phyloP scores from a whole-genome alignment of 2,888 invertebrate genomes.

The Phymatocera aterrima region DNA sequence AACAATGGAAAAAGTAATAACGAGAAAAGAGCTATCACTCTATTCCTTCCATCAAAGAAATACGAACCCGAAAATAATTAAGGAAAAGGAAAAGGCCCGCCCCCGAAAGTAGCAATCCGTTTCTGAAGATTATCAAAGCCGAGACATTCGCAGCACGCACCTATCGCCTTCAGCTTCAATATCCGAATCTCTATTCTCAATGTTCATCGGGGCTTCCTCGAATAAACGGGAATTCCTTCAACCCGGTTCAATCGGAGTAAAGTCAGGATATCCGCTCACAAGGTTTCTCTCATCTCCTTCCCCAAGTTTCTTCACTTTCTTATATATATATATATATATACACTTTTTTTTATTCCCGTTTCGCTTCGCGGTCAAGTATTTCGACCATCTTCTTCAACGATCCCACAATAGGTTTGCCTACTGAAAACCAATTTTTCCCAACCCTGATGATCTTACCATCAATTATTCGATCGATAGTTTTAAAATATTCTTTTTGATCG shows the following conservation, averaged over 20 bases:
- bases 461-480: constrained; percentile 17
- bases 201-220: neutral
- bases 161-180: neutral
- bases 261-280: neutral
- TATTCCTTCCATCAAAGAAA: neutral
- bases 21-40: neutral
- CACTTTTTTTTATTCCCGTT: neutral
- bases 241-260: neutral
- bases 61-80: neutral
- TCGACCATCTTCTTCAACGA: neutral
- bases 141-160: constrained; percentile 17
- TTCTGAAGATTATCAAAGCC: constrained; percentile 13
- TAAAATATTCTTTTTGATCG: neutral
- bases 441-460: neutral
- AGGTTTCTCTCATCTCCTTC: neutral
- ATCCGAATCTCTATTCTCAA: neutral
- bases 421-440: neutral
- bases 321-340: too few species aligned
- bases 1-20: too few species aligned
- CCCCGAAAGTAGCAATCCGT: neutral
- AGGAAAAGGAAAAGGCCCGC: neutral
- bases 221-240: constrained; percentile 1
- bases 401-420: neutral
- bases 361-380: constrained; percentile 6
- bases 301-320: too few species aligned